phyloP scores from a whole-genome alignment of 2,888 invertebrate genomes.

The Chloromyia formosa region DNA sequence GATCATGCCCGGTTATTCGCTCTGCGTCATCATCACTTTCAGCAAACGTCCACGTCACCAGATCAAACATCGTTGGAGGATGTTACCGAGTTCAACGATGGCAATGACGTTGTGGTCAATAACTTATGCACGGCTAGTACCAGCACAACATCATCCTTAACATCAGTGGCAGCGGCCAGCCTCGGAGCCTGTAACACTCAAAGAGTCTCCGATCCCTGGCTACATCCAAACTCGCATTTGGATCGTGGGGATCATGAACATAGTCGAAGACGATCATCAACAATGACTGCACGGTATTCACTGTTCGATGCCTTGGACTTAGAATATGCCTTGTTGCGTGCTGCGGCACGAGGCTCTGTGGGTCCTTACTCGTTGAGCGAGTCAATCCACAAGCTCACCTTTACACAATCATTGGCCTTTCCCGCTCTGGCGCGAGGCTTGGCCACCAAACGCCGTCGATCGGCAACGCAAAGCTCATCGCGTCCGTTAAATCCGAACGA shows the following conservation, averaged over 20 bases:
- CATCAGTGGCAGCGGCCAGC: constrained; percentile 65
- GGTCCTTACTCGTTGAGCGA: constrained; percentile 77
- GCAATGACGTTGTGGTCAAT: constrained; percentile 53
- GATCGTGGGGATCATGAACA: constrained; percentile 57
- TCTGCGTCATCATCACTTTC: constrained; percentile 56
- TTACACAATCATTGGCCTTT: constrained; percentile 77
- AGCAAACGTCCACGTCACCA: constrained; percentile 62
- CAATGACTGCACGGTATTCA: constrained; percentile 72
- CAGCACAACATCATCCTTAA: constrained; percentile 70
- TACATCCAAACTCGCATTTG: constrained; percentile 61
- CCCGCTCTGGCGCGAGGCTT: constrained; percentile 75
- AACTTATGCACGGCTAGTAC: constrained; percentile 66
- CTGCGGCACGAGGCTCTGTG: constrained; percentile 76
- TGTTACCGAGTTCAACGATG: constrained; percentile 64
- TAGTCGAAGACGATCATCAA: constrained; percentile 68
- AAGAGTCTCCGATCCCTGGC: constrained; percentile 64
- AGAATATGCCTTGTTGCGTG: constrained; percentile 74
- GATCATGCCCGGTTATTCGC: constrained; percentile 74
- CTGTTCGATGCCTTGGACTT: constrained; percentile 76
- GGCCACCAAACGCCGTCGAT: constrained; percentile 70
- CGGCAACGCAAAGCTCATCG: constrained; percentile 65
- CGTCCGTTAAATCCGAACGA: constrained; percentile 71
- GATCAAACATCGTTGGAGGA: constrained; percentile 64
- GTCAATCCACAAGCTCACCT: constrained; percentile 76
- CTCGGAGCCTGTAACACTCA: constrained; percentile 58